Conservation (phyloP, 2,797 vertebrate species). For the Pseudocheirus occidentalis region DNA sequence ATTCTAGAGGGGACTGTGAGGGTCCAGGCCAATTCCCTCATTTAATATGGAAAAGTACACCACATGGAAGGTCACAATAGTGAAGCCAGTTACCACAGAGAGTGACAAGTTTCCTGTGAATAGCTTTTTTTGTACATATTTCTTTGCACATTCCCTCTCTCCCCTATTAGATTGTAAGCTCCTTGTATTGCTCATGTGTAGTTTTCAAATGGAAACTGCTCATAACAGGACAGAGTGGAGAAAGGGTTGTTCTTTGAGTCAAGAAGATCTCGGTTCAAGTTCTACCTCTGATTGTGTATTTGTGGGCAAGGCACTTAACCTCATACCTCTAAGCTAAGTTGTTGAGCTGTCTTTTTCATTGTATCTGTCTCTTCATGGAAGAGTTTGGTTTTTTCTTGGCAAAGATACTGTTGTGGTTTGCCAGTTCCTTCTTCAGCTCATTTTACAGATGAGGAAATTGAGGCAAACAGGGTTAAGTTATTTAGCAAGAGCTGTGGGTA, state of each 20-base stretch:
- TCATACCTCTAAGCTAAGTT: neutral
- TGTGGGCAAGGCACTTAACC: neutral
- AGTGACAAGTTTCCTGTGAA: neutral
- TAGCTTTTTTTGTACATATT: too few relatives aligned
- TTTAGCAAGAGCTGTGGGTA: constrained; percentile 36
- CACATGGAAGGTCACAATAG: neutral
- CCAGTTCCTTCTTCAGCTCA: neutral
- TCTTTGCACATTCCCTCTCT: too few relatives aligned
- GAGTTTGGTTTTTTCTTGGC: too few relatives aligned
- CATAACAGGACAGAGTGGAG: neutral
- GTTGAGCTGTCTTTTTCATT: neutral
- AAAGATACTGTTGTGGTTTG: neutral
- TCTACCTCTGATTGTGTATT: neutral
- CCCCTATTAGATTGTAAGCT: neutral
- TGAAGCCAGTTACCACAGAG: neutral
- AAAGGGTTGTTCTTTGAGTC: neutral
- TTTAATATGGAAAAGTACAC: neutral
- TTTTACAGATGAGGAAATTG: neutral
- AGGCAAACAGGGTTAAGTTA: neutral
- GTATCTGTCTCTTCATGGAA: neutral
- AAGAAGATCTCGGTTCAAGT: neutral
- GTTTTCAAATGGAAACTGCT: neutral
- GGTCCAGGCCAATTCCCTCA: neutral
- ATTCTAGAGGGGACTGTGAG: neutral
- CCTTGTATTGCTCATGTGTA: neutral